phyloP scores from a whole-genome alignment of 2,888 invertebrate genomes.

The Drosophila fungiperda region DNA sequence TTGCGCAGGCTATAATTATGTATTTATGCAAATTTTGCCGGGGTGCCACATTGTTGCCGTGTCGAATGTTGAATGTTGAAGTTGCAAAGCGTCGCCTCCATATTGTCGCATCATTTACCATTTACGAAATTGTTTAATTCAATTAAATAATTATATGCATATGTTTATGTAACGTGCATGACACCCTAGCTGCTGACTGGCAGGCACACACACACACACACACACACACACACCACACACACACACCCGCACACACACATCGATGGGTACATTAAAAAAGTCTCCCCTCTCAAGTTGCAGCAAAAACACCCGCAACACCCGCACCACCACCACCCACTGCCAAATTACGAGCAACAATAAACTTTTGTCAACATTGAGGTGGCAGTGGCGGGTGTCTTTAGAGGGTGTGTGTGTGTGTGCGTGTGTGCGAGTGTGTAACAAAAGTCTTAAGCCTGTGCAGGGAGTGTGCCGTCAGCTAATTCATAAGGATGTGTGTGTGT shows the following conservation, averaged over 20 bases:
- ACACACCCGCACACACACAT: conserved; percentile 15
- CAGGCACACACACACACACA: conserved; percentile 34
- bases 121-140: conserved; percentile 84
- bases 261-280: conserved; percentile 64
- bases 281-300: conserved; percentile 34
- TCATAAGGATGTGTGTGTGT: conserved; percentile 47
- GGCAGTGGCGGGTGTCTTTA: conserved; percentile 14
- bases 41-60: conserved; percentile 28
- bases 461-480: conserved; percentile 71
- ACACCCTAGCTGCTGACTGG: conserved; percentile 49
- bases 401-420: conserved; percentile 5
- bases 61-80: conserved; percentile 31
- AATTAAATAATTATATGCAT: conserved; percentile 83
- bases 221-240: conserved; percentile 15
- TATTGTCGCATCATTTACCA: conserved; percentile 82
- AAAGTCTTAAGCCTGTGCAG: conserved; percentile 68
- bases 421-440: conserved; percentile 18
- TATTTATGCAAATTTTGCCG: conserved; percentile 74
- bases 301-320: conserved; percentile 40
- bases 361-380: conserved; percentile 60
- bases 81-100: conserved; percentile 57
- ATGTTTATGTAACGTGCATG: conserved; percentile 69
- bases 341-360: conserved; percentile 74
- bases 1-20: conserved; percentile 70
- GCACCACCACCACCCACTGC: conserved; percentile 25